Percentiles rank a stretch among this genome's conserved stretches.
phyloP scores from a whole-genome alignment of 2,888 invertebrate genomes.

The Physocephala rufipes region DNA sequence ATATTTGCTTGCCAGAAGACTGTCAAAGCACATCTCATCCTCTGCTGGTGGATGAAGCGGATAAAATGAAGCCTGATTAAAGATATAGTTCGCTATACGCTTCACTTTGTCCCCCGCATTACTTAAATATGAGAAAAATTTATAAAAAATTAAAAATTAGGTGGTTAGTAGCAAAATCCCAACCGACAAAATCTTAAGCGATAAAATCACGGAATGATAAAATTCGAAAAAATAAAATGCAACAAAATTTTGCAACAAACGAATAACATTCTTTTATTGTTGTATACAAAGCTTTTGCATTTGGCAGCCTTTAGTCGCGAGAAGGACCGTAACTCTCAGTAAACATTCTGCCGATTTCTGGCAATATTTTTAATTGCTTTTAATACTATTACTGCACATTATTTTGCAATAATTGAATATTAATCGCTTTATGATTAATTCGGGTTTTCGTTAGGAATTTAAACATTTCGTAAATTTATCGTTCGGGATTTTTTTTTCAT shows the following conservation, averaged over 20 bases:
- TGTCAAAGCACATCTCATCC: conserved; percentile 74
- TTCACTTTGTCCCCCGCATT: conserved; percentile 75
- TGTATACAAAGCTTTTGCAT: too few relatives aligned
- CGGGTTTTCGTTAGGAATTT: not conserved
- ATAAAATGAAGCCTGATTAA: conserved; percentile 82
- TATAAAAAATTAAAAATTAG: not conserved
- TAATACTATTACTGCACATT: too few relatives aligned
- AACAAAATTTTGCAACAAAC: not conserved
- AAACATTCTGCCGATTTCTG: too few relatives aligned
- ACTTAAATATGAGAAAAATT: conserved; percentile 50
- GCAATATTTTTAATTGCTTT: too few relatives aligned
- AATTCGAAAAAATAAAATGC: conserved; percentile 10
- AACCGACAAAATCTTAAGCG: not conserved
- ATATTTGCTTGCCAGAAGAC: conserved; percentile 75
- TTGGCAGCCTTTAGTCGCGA: too few relatives aligned
- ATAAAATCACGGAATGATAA: not conserved
- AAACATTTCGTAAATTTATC: not conserved
- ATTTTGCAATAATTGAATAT: too few relatives aligned
- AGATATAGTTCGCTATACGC: conserved; percentile 77
- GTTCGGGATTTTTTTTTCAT: too few relatives aligned
- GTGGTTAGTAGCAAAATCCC: too few relatives aligned
- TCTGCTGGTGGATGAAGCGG: conserved; percentile 80
- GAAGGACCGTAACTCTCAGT: too few relatives aligned
- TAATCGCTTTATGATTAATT: too few relatives aligned
- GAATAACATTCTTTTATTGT: too few relatives aligned